Percentiles rank a stretch among this genome's conserved stretches.
phyloP scores from a whole-genome alignment of 2,113 vertebrate species.

The Herpailurus yagouaroundi region DNA sequence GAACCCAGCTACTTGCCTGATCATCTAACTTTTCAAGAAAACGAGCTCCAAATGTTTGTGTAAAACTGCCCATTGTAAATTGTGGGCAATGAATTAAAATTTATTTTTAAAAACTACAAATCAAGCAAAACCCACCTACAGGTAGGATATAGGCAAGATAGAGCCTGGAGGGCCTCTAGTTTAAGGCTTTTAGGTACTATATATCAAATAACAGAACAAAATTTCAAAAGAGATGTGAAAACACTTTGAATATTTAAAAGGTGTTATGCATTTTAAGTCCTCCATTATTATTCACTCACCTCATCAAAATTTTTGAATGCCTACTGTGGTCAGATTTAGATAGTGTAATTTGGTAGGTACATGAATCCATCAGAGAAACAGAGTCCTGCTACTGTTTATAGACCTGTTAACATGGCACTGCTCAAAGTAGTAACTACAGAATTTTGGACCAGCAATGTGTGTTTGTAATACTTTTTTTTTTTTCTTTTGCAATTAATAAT shows the following conservation, averaged over 20 bases:
- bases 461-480: slow-evolving; percentile 11
- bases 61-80: slow-evolving; percentile 47
- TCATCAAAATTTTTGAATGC: not conserved
- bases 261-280: not conserved
- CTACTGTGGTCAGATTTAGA: not conserved
- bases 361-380: slow-evolving; percentile 23
- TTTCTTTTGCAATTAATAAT: not conserved
- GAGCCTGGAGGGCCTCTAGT: not conserved
- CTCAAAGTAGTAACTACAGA: slow-evolving; percentile 54
- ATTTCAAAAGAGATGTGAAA: slow-evolving; percentile 23
- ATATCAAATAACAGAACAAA: slow-evolving; percentile 19
- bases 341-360: not conserved
- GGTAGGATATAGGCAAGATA: not conserved
- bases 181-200: not conserved
- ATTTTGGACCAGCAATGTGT: not conserved
- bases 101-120: slow-evolving; percentile 59
- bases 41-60: not conserved
- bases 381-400: not conserved
- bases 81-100: slow-evolving; percentile 15
- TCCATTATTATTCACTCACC: not conserved
- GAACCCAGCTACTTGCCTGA: not conserved
- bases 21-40: slow-evolving; percentile 40
- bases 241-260: slow-evolving; percentile 8
- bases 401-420: not conserved
- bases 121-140: slow-evolving; percentile 53